Conservation (phyloP, 2,113 vertebrate species). For the Neodontobutis hainanensis region DNA sequence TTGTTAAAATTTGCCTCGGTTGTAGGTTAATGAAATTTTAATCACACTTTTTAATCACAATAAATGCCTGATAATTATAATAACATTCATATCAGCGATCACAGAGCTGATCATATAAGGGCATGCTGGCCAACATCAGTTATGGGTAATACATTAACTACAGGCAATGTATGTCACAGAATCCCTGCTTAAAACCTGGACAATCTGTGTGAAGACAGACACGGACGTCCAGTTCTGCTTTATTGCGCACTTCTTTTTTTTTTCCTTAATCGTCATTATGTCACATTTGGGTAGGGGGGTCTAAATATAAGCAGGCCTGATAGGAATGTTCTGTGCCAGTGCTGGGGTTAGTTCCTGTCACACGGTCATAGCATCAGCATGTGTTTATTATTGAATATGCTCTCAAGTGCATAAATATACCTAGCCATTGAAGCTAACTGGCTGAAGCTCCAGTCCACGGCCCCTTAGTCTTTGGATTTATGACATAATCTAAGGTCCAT, state of each 20-base stretch:
- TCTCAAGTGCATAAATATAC: background rate
- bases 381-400: conserved; percentile 1
- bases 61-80: background rate
- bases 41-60: too few relatives aligned
- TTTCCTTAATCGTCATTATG: background rate
- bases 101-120: background rate
- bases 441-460: background rate
- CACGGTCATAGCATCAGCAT: conserved; percentile 6
- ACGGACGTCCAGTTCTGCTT: too few relatives aligned
- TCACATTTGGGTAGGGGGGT: conserved; percentile 9
- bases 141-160: background rate
- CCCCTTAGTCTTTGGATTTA: background rate
- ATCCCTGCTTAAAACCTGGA: background rate
- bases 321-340: conserved; percentile 63
- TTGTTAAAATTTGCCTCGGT: too few relatives aligned
- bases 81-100: background rate
- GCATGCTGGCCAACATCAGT: background rate
- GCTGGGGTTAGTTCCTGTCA: conserved; percentile 20
- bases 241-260: too few relatives aligned
- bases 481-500: conserved; percentile 15
- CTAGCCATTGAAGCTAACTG: background rate
- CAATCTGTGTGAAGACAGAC: background rate
- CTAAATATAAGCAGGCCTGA: conserved; percentile 68
- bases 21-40: too few relatives aligned
- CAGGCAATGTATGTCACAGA: background rate